These are phyloP conservation scores for Leistus spinibarbis DNA, from an alignment of 2,888 invertebrate genomes.

Conservation along the genomic window DNA sequence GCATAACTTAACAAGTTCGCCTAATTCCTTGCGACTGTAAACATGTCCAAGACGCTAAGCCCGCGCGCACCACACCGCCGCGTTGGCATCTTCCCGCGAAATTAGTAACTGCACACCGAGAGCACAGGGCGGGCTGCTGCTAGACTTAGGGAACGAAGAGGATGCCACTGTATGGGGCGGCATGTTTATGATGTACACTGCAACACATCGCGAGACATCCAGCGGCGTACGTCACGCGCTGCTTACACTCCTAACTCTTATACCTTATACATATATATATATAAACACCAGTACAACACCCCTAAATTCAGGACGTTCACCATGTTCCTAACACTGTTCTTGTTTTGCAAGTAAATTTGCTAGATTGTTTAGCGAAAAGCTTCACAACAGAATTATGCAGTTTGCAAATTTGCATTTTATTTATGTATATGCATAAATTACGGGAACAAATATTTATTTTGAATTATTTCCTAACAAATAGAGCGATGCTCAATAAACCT, in stretches of 20 bases:
- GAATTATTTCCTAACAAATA: no score
- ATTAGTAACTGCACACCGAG: conserved; percentile 26
- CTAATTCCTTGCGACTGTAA: conserved; percentile 56
- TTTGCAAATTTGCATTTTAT: neutral
- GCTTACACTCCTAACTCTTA: conserved; percentile 1
- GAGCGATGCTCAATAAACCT: no score
- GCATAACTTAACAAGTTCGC: conserved; percentile 59
- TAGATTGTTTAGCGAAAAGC: neutral
- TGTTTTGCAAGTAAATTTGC: neutral
- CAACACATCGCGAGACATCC: conserved; percentile 21
- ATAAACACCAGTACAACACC: neutral
- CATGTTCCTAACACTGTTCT: neutral
- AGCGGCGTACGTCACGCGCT: conserved; percentile 12
- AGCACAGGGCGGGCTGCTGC: neutral
- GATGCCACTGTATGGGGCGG: neutral
- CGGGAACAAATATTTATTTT: no score
- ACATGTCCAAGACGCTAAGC: conserved; percentile 51
- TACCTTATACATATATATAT: neutral
- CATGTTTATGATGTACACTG: conserved; percentile 19
- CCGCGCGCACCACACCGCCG: conserved; percentile 11
- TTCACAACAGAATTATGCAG: neutral
- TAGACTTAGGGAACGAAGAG: neutral
- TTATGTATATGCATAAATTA: neutral
- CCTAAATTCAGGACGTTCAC: neutral
- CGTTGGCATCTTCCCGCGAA: conserved; percentile 28